Evolutionary conservation across 1,140 invertebrate species (phyloP).

Genomic region (Centruroides vittatus): DNA sequence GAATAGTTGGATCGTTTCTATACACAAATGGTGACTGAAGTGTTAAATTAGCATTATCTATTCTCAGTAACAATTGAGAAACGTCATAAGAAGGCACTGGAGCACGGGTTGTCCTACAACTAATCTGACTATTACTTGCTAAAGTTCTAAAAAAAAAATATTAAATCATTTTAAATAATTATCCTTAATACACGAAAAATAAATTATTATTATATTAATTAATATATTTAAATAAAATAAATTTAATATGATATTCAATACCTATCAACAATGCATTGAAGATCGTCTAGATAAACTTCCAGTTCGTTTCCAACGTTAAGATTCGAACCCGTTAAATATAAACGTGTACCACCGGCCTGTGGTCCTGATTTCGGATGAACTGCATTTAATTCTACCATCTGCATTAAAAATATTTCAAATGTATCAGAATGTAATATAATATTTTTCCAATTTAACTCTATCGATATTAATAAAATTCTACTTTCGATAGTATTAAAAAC

Average conservation of each 20-base stretch:
- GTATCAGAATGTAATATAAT: no score
- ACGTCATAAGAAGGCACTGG: constrained; percentile 25
- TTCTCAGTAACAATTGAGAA: constrained; percentile 49
- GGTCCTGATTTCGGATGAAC: constrained; percentile 77
- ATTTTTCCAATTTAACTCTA: no score
- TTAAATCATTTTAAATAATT: no score
- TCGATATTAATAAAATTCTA: no score
- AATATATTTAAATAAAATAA: neutral
- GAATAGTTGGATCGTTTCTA: constrained; percentile 73
- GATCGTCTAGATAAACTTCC: constrained; percentile 70
- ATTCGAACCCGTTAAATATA: constrained; percentile 79
- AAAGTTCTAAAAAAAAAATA: constrained; percentile 11
- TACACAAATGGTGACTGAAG: constrained; percentile 67
- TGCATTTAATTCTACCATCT: constrained; percentile 59
- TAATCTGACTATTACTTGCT: constrained; percentile 68
- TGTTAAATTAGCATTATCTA: constrained; percentile 65
- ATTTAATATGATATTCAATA: constrained; percentile 28
- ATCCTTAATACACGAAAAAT: neutral
- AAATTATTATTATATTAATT: neutral
- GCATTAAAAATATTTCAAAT: constrained; percentile 5
- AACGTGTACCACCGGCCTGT: constrained; percentile 78
- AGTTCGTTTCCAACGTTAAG: constrained; percentile 86
- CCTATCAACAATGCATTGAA: constrained; percentile 72
- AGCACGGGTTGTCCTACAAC: constrained; percentile 66
- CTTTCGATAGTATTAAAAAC: no score